Evolutionary conservation across 2,888 invertebrate species (phyloP), one percentile per base, ranked within the genome.

Genomic region (Erebia aethiops): DNA sequence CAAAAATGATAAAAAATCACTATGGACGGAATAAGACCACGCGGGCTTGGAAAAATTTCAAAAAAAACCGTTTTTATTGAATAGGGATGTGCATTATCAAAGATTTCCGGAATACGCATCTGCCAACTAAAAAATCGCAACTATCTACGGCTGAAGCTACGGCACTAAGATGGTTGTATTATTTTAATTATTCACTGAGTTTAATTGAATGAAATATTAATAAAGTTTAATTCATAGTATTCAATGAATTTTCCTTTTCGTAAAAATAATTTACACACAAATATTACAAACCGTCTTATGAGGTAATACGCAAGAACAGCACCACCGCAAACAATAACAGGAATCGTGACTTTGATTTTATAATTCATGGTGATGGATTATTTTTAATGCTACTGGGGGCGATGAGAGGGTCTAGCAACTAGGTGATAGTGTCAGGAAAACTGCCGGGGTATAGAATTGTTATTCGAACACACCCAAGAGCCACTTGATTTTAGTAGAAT

Each of bases 271-370:
- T 67, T 69, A 66, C 51, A 65, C 64, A 67, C 52, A 72, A 73
- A 71, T 71, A 72, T 71, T 91, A 93, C 93, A 81, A 90, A 93
- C 93, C 93, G 91, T 88, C 90, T 88, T 86, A 92, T 92, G 91
- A 93, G 90, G 89, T 92, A 93, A 91, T 91, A 93, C 74, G 90
- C 91, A 79, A 93, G 88, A 80, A 93, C 92, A 77, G 93, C 93
- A 77, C 93, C 92, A 84, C 93, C 93, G 85, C 93, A 93, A 85
- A 93, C 92, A 81, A 92, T 86, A 82, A 92, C 89, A 71, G 93
- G 93, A 81, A 93, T 89, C 75, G 92, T 91, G 76, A 92, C 84
- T 91, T 92, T 93, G 41, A 92, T 83, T 86, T 93, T 93, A 85
- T 92, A 91, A 88, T 92, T 92, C 92, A 92, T 93, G 76, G 67